These are phyloP conservation scores for Tribolium freemani DNA, from an alignment of 2,888 invertebrate species.

Conservation along the genomic window DNA sequence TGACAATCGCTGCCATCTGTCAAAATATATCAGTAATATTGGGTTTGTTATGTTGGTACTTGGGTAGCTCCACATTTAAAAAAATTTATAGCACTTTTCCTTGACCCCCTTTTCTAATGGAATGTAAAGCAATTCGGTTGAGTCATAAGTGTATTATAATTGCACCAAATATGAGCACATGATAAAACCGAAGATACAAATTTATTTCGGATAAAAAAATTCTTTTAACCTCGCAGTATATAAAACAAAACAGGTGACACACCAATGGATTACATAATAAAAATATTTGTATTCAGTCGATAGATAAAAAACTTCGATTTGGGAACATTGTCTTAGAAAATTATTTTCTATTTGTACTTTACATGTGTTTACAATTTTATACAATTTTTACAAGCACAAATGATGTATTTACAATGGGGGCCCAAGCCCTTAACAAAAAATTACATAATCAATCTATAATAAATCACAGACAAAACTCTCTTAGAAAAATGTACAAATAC, in stretches of 20 bases:
- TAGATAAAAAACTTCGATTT: constrained; percentile 26
- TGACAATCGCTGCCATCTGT: constrained; percentile 1
- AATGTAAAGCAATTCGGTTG: background rate
- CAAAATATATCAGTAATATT: background rate
- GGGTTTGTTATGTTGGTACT: background rate
- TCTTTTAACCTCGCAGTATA: background rate
- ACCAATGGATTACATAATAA: constrained; percentile 3
- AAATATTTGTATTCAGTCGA: constrained; percentile 36
- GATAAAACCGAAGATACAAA: constrained; percentile 18
- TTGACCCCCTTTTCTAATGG: background rate
- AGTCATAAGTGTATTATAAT: background rate
- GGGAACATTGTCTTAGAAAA: constrained; percentile 36
- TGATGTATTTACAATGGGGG: constrained; percentile 28
- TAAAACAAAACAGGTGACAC: constrained; percentile 25
- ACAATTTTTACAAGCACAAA: constrained; percentile 37
- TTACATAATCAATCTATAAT: constrained; percentile 16
- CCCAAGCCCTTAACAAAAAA: constrained; percentile 10
- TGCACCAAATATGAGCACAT: background rate
- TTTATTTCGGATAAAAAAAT: constrained; percentile 11
- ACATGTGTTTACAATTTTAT: constrained; percentile 36
- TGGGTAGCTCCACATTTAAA: background rate
- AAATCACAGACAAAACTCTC: constrained; percentile 38
- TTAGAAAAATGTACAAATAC: constrained; percentile 28
- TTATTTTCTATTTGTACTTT: constrained; percentile 39
- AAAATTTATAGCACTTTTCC: background rate